Base-by-base conservation (phyloP, 2,113 vertebrate species). In the Phyllostomus discolor region DNA sequence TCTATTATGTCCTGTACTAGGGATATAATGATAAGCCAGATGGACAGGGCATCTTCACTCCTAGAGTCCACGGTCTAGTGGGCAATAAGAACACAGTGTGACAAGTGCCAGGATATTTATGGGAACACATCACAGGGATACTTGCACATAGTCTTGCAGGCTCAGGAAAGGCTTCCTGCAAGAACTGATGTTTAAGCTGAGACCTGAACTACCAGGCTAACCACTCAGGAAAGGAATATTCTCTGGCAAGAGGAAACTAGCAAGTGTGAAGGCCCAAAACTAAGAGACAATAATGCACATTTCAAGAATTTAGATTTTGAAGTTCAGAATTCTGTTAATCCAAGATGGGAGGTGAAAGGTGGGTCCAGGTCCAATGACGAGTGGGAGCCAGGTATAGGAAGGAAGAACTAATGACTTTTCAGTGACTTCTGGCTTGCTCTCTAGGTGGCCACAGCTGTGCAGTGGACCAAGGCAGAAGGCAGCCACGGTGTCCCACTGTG, bases 391-490 rank as follows among this genome's bases (percentile, higher is more conserved):
- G 31, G 50, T 38, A 24, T 12, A 64, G 17, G n/a, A 24, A n/a
- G 50, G 72, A 57, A 66, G 83, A 80, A 72, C 54, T 31, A 67
- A 33, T 4, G 69, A 20, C 52, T 78, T 91, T 31, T 62, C 67
- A 35, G 20, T 20, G 79, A 69, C 9, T 9, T 91, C 10, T 5
- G 20, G 9, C 62, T 88, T 88, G 69, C 31, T 62, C 52, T 28
- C 79, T 95, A 99, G 99, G 98, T 99, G 97, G 98, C 98, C 97
- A 99, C 99, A 0, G 98, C 98, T 0, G 97, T 99, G 92, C 98
- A 99, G 52, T 99, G 99, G 99, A 99, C 98, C 95, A 99, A 99
- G 92, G 98, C 99, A 2, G 99, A 99, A 69, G 98, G 98, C 17
- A 98, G 98, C 93, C 98, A 99, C 24, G 98, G 98, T 0, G 99